These are phyloP conservation scores for Clanis bilineata DNA, from an alignment of 2,888 invertebrate genomes.

Conservation along the genomic window DNA sequence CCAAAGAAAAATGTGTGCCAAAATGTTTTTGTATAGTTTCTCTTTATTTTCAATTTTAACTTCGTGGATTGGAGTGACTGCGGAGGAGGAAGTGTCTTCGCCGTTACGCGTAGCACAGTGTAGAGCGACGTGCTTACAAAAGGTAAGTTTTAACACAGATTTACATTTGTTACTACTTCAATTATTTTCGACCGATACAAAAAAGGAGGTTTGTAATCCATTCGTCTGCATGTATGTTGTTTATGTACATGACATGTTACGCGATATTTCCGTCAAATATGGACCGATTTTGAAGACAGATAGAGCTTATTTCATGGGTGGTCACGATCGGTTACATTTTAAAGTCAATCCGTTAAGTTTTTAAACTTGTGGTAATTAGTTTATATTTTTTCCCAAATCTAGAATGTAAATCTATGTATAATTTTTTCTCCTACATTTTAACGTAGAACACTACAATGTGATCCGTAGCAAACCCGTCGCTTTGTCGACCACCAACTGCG, in stretches of 20 bases:
- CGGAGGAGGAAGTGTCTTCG: slow-evolving; percentile 86
- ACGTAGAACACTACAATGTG: neutral
- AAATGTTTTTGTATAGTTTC: slow-evolving; percentile 80
- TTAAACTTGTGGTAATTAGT: too few relatives aligned
- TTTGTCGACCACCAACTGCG: neutral
- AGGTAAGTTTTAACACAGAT: slow-evolving; percentile 76
- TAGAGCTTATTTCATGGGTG: too few relatives aligned
- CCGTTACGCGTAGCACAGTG: slow-evolving; percentile 88
- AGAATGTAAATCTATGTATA: neutral
- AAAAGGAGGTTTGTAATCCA: too few relatives aligned
- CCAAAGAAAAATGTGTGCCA: slow-evolving; percentile 82
- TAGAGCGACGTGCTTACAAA: slow-evolving; percentile 87
- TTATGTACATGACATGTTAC: too few relatives aligned
- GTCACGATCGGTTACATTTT: too few relatives aligned
- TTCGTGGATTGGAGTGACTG: slow-evolving; percentile 77
- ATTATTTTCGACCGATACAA: too few relatives aligned
- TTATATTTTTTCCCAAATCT: too few relatives aligned
- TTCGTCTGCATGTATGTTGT: too few relatives aligned
- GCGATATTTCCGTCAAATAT: too few relatives aligned
- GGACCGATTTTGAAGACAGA: too few relatives aligned
- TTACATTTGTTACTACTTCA: neutral
- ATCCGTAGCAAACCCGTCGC: neutral
- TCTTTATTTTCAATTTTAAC: slow-evolving; percentile 69
- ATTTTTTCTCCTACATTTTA: neutral
- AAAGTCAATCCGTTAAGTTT: too few relatives aligned